Base-by-base conservation (phyloP, 2,797 vertebrate genomes). In the Clamator glandarius region DNA sequence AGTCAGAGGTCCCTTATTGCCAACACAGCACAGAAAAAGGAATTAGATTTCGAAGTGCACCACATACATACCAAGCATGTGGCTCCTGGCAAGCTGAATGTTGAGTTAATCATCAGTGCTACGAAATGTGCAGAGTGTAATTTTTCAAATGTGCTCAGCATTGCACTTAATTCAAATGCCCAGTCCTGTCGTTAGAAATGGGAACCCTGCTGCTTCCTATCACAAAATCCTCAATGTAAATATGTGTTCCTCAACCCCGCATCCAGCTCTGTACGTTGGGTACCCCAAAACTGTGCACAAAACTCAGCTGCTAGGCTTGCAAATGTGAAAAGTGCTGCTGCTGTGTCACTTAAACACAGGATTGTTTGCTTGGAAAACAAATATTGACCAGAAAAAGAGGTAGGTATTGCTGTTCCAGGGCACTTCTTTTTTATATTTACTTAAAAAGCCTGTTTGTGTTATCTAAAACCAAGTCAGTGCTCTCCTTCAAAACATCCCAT, bases 1-100 rank as follows among this genome's bases (percentile, higher is more conserved):
- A 90, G 91, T 72, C 84, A 95, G n/a, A 72, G 90, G 29, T 80
- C 61, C 87, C 94, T 76, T 69, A 8, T 72, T 90, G 92, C 57
- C 61, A 62, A 76, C 57, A 12, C 54, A 62, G 89, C 77, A 18
- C 84, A 75, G 74, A 41, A 75, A 4, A 54, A 69, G 77, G 68
- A 91, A 66, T 84, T 16, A 20, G 68, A 66, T n/a, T 25, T 23
- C 64, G 61, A 26, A 16, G 35, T 13, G 59, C 2, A 0, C 61
- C 50, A 1, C 1, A 58, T 24, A 72, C 83, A 39, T 20, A 42
- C 48, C 76, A 48, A 88, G 39, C 77, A 77, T 4, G 2, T 7
- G 18, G 83, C 75, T 92, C 12, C 82, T 74, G 89, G 51, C 70
- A 24, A 46, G 57, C 58, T 59, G 91, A 28, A 8, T 33, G 74